These are phyloP conservation scores for Pristionchus mayeri DNA, from an alignment of 2,888 invertebrate species.

Conservation along the genomic window DNA sequence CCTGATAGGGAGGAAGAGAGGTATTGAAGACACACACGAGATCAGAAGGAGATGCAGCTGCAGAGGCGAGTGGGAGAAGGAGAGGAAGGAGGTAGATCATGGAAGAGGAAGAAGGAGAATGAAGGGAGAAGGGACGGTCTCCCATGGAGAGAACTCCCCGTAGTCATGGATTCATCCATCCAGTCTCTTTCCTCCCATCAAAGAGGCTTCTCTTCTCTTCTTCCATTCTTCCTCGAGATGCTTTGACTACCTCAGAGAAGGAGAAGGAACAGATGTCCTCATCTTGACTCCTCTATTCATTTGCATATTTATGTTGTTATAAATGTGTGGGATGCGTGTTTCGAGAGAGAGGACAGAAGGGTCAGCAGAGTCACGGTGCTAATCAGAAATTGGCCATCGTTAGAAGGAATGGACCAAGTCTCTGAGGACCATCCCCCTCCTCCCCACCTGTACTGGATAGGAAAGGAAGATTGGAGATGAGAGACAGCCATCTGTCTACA, in stretches of 20 bases:
- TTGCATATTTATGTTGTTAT: conserved; percentile 51
- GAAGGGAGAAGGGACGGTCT: not conserved
- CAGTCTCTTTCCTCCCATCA: not conserved
- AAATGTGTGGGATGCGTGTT: conserved; percentile 42
- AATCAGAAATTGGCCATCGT: conserved; percentile 44
- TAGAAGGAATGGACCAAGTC: not conserved
- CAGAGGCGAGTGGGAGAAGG: not conserved
- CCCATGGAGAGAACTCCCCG: not conserved
- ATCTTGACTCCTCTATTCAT: conserved; percentile 6
- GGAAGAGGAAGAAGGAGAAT: not conserved
- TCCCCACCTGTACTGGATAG: not conserved
- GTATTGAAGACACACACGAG: conserved; percentile 40
- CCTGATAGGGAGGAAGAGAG: conserved; percentile 45
- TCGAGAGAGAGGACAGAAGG: conserved; percentile 31
- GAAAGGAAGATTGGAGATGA: not conserved
- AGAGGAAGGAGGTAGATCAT: not conserved
- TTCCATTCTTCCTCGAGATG: not conserved
- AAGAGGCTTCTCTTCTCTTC: not conserved
- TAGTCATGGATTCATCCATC: not conserved
- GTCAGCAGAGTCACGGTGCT: not conserved
- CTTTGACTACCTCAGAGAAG: not conserved
- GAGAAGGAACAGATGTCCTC: not conserved
- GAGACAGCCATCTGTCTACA: not conserved
- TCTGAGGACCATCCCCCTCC: not conserved
- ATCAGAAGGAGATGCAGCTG: not conserved